Base-by-base conservation (phyloP, 2,888 invertebrate species). In the Elegia similella region DNA sequence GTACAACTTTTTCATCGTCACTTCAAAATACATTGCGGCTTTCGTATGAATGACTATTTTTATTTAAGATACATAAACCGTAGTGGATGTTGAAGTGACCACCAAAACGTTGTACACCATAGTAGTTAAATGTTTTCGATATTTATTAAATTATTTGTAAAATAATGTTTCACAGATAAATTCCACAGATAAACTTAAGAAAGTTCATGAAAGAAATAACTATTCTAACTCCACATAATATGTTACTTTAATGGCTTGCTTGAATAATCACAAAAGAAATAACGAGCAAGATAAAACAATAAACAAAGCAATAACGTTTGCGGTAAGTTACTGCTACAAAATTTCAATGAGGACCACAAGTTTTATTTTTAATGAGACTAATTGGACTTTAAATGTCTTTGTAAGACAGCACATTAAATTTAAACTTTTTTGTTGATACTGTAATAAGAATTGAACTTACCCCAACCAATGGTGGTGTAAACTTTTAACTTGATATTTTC, bases 381-480 rank as follows among this genome's bases (percentile, higher is more conserved):
- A 43, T 7, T 43, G 43, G 16, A 16, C 13, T 43, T 43, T 43
- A 16, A 43, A 15, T 7, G 43, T 43, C 15, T 43, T 15, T 23
- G 23, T 23, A 23, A 23, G 5, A 23, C 23, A 23, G 23, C 23
- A 3, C 23, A 23, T 23, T 23, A 23, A 23, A 23, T 23, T 23
- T 23, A 23, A 23, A 23, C 23, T 3, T 3, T 2, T 23, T 23
- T 23, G 23, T 23, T 23, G 50, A 29, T n/a, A n/a, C n/a, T 38
- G 16, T 38, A 50, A 30, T 12, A 17, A 42, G 3, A 15, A 46
- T 42, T 23, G 29, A 59, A 93, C 96, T 95, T 86, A 97, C 97
- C 97, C 97, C 97, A 97, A 63, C 97, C 97, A 60, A 97, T 96
- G 60, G 95, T 92, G 57, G 95, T 93, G 80, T 97, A 97, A 29